These are phyloP conservation scores for Sarcophaga carnaria DNA, from an alignment of 2,888 invertebrate genomes.

Conservation along the genomic window DNA sequence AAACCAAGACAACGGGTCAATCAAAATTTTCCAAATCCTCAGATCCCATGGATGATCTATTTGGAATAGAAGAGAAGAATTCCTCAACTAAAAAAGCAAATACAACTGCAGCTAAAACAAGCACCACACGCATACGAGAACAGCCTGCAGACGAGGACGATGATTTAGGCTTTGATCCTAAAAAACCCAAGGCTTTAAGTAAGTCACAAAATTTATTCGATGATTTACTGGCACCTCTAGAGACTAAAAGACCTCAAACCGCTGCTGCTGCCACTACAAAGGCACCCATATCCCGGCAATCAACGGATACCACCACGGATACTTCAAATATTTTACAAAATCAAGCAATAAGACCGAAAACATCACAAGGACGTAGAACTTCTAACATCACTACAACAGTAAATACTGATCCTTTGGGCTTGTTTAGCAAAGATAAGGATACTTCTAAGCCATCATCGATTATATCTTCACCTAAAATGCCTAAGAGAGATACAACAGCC, in stretches of 20 bases:
- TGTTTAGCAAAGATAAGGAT: constrained; percentile 75
- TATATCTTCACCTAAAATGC: constrained; percentile 75
- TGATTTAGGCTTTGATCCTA: constrained; percentile 82
- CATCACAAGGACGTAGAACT: constrained; percentile 77
- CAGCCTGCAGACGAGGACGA: constrained; percentile 75
- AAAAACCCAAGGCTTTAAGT: constrained; percentile 77
- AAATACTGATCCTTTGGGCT: constrained; percentile 75
- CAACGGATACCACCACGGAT: constrained; percentile 81
- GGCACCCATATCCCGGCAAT: constrained; percentile 79
- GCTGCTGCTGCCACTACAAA: constrained; percentile 67
- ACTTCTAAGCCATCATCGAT: constrained; percentile 68
- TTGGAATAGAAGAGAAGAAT: constrained; percentile 80
- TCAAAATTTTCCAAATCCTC: constrained; percentile 43
- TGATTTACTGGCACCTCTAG: constrained; percentile 73
- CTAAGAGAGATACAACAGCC: constrained; percentile 75
- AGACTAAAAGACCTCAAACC: constrained; percentile 75
- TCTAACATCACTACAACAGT: constrained; percentile 74
- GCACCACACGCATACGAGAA: constrained; percentile 41
- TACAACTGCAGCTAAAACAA: constrained; percentile 36
- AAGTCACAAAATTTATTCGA: constrained; percentile 79
- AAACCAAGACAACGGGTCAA: constrained; percentile 49
- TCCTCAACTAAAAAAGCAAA: constrained; percentile 38
- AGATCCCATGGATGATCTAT: constrained; percentile 77
- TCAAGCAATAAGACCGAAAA: constrained; percentile 76
- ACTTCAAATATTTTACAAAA: constrained; percentile 74